Base-by-base conservation (phyloP, 1,140 invertebrate genomes). In the Drosophila repletoides region DNA sequence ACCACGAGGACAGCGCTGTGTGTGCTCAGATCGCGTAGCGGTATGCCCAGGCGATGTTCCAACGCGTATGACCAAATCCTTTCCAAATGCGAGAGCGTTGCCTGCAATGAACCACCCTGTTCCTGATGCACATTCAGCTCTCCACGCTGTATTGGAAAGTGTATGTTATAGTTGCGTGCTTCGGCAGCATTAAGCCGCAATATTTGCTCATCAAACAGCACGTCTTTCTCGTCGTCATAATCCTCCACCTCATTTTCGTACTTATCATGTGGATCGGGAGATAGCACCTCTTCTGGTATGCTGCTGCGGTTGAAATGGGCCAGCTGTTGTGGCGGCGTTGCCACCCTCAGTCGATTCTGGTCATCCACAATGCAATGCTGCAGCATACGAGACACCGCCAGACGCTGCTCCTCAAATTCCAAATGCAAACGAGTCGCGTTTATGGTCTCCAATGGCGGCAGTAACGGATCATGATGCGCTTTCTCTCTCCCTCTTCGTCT, bases 1-100 rank as follows among this genome's bases (percentile, higher is more conserved):
- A 98, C 94, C 38, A 99, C 92, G 1, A 98, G 91, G 0, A 98
- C 95, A 38, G 95, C 97, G 89, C 95, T 93, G 89, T 97, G 98
- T 75, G 95, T 93, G 91, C 95, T 93, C 4, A 98, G 91, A 67
- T 97, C 95, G 84, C 93, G 94, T 4, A 67, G 29, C 0, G 61
- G 26, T 31, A 90, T 89, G 69, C 94, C 93, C 36, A 98, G 91
- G 68, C 95, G 94, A 14, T 93, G 93, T 71, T 94, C 92, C 45
- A 98, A 93, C 1, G 95, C 94, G 73, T 94, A 93, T 28, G 93
- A 93, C 97, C 97, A 98, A 64, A 99, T 98, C 0, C 93, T 93
- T 90, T 97, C 95, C 29, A 98, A 86, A 89, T 98, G 96, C 55
- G 95, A 94, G 45, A 98, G 88, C 0, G 98, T 94, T 4, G 95